Evolutionary conservation across 1,140 invertebrate species (phyloP).

Genomic region (Drosophila novamexicana): DNA sequence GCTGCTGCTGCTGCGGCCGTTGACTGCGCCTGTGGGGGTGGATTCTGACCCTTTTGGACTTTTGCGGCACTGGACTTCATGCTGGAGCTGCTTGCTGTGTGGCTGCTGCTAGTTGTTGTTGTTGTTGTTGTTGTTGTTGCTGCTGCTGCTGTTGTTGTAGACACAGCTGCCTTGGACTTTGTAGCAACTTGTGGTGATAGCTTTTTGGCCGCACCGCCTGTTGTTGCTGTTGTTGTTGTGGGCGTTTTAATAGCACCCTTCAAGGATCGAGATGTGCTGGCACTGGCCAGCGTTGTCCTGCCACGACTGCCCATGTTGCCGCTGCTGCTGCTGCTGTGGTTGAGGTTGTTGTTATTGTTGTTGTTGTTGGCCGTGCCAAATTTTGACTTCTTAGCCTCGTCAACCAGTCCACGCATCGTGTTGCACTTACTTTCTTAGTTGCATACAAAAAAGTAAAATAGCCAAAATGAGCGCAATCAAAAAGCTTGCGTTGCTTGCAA

Average conservation of each 20-base stretch:
- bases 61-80: conserved; percentile 46
- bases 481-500: conserved; percentile 18
- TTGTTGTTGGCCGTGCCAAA: conserved; percentile 60
- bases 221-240: conserved; percentile 33
- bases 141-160: conserved; percentile 10
- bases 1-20: conserved; percentile 21
- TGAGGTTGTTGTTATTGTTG: conserved; percentile 51
- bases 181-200: conserved; percentile 55
- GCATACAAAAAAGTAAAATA: conserved; percentile 44
- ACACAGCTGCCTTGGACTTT: conserved; percentile 50
- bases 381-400: conserved; percentile 77
- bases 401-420: conserved; percentile 79
- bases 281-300: conserved; percentile 38
- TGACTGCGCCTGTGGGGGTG: conserved; percentile 47
- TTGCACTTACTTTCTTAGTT: conserved; percentile 3
- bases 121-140: conserved; percentile 22
- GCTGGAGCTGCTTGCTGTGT: background rate
- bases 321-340: conserved; percentile 45
- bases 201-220: conserved; percentile 37
- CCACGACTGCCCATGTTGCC: conserved; percentile 30
- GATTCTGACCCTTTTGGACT: conserved; percentile 60
- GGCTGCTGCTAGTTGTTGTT: conserved; percentile 24
- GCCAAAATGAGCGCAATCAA: conserved; percentile 43
- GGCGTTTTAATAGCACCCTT: conserved; percentile 52
- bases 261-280: conserved; percentile 54